Evolutionary conservation across 2,797 vertebrate genomes (phyloP), one percentile per base, ranked within the genome.

Genomic region (Catharus ustulatus): DNA sequence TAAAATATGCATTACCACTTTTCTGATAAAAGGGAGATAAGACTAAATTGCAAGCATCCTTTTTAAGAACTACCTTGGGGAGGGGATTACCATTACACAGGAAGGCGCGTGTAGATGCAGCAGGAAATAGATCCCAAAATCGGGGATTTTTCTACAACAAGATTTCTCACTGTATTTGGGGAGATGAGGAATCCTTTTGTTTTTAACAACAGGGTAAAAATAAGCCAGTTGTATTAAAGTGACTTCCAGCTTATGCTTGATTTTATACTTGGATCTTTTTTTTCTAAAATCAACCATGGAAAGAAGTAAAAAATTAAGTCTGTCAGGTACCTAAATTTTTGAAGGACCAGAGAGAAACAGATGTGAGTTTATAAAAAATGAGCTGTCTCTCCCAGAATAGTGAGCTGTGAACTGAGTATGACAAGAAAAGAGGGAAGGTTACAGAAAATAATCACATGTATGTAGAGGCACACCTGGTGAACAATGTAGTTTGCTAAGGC

Each of bases 101-200:
- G 36, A 63, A 45, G 4, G 6, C 2, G 0, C 52, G 6, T 74
- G 9, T 52, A 51, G 43, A 61, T 72, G 7, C 3, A 2, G 5
- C 26, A 64, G 30, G 19, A 84, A 42, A 66, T 8, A 36, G 11
- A 63, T 6, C 17, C 40, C 1, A 1, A 75, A 77, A 78, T 30
- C 11, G 48, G 43, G 34, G 10, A 13, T 30, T 82, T 88, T 78
- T 94, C 51, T 24, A 48, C 24, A 84, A 54, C 5, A n/a, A 23
- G 2, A 46, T 71, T 87, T 90, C 11, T 89, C 42, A 45, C 7
- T 67, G 4, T 36, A 34, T 34, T 6, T 78, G 16, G 7, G 26
- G 19, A 86, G 5, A 61, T 20, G 11, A 80, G 13, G 81, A 92
- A 40, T 42, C 5, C 10, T 81, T 84, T 61, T 38, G 14, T 29